Conservation (phyloP, 1,140 invertebrate species). For the Brachionus koreanus region DNA sequence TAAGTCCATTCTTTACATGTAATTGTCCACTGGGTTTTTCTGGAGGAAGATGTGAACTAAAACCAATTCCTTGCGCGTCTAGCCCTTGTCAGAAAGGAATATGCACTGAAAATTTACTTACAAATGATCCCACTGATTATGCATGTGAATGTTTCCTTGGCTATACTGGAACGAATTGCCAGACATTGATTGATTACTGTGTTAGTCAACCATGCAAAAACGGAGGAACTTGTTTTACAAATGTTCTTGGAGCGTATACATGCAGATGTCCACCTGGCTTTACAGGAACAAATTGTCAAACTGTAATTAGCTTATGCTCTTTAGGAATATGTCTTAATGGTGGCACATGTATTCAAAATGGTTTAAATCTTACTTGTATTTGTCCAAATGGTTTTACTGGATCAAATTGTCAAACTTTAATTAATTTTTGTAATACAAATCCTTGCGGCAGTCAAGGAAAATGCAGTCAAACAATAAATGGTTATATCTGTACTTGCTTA, state of each 20-base stretch:
- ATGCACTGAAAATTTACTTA: background rate
- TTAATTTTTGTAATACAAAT: constrained; percentile 62
- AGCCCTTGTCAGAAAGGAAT: constrained; percentile 27
- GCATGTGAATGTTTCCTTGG: background rate
- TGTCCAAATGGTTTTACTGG: constrained; percentile 69
- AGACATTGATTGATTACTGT: too few relatives aligned
- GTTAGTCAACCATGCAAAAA: constrained; percentile 51
- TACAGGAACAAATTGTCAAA: constrained; percentile 47
- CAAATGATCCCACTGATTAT: too few relatives aligned
- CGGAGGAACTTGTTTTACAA: constrained; percentile 50
- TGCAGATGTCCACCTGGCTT: constrained; percentile 38
- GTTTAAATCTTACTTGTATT: constrained; percentile 82
- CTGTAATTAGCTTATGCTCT: constrained; percentile 17
- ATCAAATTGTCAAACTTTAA: constrained; percentile 68
- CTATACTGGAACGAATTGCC: background rate
- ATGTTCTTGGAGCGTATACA: constrained; percentile 46
- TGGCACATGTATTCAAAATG: constrained; percentile 84
- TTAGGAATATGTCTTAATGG: constrained; percentile 75
- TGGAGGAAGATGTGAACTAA: constrained; percentile 82
- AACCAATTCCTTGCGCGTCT: background rate
- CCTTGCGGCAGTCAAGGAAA: constrained; percentile 67
- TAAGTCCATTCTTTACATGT: constrained; percentile 59
- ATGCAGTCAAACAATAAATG: constrained; percentile 28
- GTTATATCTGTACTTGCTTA: constrained; percentile 67
- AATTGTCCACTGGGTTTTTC: constrained; percentile 84